phyloP scores from a whole-genome alignment of 2,113 vertebrate genomes.

The Malurus alboscapulatus region DNA sequence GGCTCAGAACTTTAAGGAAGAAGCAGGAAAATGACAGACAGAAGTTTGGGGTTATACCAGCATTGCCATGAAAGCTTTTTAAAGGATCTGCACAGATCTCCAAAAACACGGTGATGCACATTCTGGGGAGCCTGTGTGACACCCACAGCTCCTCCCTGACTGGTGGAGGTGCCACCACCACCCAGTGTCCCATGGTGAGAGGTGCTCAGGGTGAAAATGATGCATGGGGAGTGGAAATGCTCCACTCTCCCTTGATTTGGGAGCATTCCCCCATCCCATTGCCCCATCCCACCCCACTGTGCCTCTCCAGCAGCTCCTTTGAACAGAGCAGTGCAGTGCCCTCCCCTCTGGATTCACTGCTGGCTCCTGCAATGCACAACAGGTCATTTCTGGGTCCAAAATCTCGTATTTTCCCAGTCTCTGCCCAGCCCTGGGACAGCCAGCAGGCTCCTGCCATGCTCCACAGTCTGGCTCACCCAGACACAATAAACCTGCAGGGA shows the following conservation, averaged over 20 bases:
- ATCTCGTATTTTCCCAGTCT: fast-evolving
- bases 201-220: not conserved
- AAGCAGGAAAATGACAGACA: not conserved
- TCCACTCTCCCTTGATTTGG: fast-evolving
- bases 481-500: fast-evolving
- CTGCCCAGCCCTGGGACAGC: not conserved
- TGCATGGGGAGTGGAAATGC: not conserved
- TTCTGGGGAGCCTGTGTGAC: not conserved
- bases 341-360: not conserved
- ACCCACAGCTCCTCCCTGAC: fast-evolving
- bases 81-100: not conserved
- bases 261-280: not conserved
- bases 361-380: not conserved
- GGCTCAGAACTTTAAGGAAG: not conserved
- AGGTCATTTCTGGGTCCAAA: not conserved
- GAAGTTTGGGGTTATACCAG: not conserved
- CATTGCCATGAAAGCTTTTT: not conserved
- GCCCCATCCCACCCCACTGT: not conserved
- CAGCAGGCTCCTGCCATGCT: fast-evolving
- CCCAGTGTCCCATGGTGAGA: fast-evolving
- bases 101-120: not conserved
- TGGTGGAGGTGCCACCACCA: fast-evolving
- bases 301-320: not conserved
- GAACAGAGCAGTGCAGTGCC: not conserved
- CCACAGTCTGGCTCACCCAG: not conserved